Evolutionary conservation across 2,113 vertebrate species (phyloP).

Genomic region (Laterallus jamaicensis): DNA sequence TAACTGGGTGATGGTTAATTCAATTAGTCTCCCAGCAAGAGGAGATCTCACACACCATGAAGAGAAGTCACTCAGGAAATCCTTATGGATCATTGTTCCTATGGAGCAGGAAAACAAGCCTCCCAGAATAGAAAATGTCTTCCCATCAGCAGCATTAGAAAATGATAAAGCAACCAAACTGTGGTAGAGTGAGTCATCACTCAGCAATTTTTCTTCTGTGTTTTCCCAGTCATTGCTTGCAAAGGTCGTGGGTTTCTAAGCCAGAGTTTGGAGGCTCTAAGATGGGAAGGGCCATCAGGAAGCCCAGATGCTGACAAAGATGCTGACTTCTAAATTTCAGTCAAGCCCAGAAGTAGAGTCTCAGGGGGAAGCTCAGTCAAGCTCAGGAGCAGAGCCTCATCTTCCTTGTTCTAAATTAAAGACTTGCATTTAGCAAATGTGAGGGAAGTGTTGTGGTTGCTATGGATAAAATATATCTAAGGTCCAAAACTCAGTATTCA

Average conservation of each 20-base stretch:
- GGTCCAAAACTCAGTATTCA: not conserved
- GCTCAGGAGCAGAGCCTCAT: not conserved
- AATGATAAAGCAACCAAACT: slow-evolving; percentile 26
- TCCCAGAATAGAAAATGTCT: slow-evolving; percentile 49
- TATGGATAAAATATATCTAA: slow-evolving; percentile 7
- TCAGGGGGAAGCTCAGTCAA: not conserved
- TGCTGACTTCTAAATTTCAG: not conserved
- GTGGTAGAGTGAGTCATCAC: slow-evolving; percentile 43
- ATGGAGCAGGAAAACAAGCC: slow-evolving; percentile 33
- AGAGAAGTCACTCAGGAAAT: slow-evolving; percentile 53
- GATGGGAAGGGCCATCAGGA: slow-evolving; percentile 4
- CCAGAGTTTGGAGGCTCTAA: not conserved
- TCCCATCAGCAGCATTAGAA: slow-evolving; percentile 38
- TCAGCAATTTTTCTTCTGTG: not conserved
- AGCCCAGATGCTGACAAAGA: not conserved
- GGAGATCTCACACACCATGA: not conserved
- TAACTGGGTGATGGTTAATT: not conserved
- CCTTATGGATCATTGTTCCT: slow-evolving; percentile 43
- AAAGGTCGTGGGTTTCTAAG: slow-evolving; percentile 3
- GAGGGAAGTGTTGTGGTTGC: slow-evolving; percentile 47
- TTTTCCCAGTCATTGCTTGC: slow-evolving; percentile 2
- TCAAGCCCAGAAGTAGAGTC: not conserved
- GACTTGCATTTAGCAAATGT: not conserved
- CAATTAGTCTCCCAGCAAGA: not conserved
- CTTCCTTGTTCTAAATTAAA: slow-evolving; percentile 35